Conservation (phyloP, 2,113 vertebrate species). For the Amphiprion ocellaris region DNA sequence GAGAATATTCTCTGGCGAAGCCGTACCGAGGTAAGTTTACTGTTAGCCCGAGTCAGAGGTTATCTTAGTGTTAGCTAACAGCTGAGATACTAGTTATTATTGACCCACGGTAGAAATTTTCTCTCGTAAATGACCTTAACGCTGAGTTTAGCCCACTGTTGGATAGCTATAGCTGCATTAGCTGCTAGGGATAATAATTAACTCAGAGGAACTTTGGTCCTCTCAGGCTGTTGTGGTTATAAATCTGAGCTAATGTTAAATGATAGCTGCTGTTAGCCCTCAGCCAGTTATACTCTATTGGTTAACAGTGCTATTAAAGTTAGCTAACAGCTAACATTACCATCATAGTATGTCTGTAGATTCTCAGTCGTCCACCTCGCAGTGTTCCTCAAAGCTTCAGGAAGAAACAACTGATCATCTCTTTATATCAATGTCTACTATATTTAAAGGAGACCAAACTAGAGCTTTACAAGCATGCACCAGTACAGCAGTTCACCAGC, state of each 20-base stretch:
- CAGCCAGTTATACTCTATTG: not conserved
- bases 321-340: not conserved
- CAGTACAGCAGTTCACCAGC: no score
- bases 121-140: not conserved
- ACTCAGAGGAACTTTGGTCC: slow-evolving; percentile 35
- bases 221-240: not conserved
- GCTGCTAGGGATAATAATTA: slow-evolving; percentile 24
- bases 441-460: no score
- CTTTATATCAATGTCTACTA: no score
- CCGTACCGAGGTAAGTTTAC: slow-evolving; percentile 89
- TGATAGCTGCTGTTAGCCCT: not conserved
- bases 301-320: not conserved
- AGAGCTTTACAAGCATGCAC: no score
- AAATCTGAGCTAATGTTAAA: not conserved
- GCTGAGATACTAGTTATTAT: not conserved
- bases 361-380: no score
- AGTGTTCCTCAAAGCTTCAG: no score
- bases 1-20: slow-evolving; percentile 92
- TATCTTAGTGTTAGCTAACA: not conserved
- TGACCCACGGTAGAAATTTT: not conserved
- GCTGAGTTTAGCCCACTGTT: no score
- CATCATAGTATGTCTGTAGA: not conserved
- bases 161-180: not conserved
- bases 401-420: no score
- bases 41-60: not conserved